Conservation (phyloP, 2,888 invertebrate species). For the Ophioninae sp. region DNA sequence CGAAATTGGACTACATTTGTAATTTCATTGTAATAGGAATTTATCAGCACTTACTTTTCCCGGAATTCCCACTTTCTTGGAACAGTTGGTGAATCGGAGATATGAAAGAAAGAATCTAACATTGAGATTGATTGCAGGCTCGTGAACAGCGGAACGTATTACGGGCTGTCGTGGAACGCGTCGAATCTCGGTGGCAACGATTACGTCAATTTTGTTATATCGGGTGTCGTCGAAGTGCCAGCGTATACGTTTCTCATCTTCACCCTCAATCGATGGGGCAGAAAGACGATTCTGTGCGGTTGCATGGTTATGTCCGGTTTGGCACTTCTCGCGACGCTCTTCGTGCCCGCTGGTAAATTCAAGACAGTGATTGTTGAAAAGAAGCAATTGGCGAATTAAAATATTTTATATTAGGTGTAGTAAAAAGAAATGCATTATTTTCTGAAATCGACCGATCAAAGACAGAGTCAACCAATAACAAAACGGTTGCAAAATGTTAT, state of each 20-base stretch:
- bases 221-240: conserved; percentile 89
- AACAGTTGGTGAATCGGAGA: not conserved
- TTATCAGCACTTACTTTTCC: no score
- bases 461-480: no score
- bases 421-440: no score
- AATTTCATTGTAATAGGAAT: no score
- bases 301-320: conserved; percentile 86
- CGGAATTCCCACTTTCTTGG: no score
- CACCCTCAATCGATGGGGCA: conserved; percentile 87
- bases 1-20: no score
- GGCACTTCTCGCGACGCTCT: conserved; percentile 83
- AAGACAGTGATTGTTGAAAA: not conserved
- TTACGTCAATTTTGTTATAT: conserved; percentile 88
- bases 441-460: no score
- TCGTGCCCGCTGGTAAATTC: conserved; percentile 83
- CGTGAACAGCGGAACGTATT: conserved; percentile 89
- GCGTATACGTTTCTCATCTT: conserved; percentile 86
- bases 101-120: not conserved
- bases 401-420: not conserved
- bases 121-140: conserved; percentile 81
- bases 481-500: no score
- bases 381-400: not conserved
- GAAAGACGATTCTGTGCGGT: conserved; percentile 86
- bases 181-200: conserved; percentile 88
- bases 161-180: conserved; percentile 90